Base-by-base conservation (phyloP, 2,888 invertebrate genomes). In the Thecocarcelia acutangulata region DNA sequence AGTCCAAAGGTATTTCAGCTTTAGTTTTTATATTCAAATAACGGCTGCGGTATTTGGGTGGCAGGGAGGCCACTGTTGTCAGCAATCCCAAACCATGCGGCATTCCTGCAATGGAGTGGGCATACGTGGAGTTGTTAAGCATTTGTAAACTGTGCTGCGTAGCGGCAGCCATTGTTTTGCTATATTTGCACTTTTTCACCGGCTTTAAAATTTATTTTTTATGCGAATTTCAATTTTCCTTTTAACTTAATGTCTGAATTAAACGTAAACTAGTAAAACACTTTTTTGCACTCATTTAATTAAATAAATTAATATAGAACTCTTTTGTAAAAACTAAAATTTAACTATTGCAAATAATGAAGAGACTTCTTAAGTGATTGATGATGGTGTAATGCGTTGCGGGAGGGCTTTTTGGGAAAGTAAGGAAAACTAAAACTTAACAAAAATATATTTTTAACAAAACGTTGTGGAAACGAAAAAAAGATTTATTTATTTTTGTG, bases 1-100 rank as follows among this genome's bases (percentile, higher is more conserved):
- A 91, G 89, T 96, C 96, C 85, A 96, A 91, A 8, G 96, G 96
- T 81, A 86, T 90, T 85, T 91, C 91, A 84, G 87, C 85, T 83
- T 90, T 88, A 56, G 89, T 88, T 85, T 89, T 89, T 24, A 90
- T 85, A 84, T 88, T 90, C 80, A 90, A 85, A 84, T 91, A 91
- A 58, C 90, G 90, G 77, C 90, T 90, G 85, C 91, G 90, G 85
- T 91, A 91, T 85, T 91, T 91, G 54, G 90, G 89, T 59, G 90
- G 90, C 84, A 91, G 83, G 63, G 90, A 90, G 61, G 90, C 90
- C 79, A 91, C 90, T 4, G 91, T 91, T 73, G 91, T 91, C 80
- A 91, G 85, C 79, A 91, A 85, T 0, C 91, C 91, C 76, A 89
- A 69, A 0, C 90, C 90, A 73, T 89, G 88, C 24, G 90, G 87